Base-by-base conservation (phyloP, 1,140 invertebrate species). In the Radopholus similis region DNA sequence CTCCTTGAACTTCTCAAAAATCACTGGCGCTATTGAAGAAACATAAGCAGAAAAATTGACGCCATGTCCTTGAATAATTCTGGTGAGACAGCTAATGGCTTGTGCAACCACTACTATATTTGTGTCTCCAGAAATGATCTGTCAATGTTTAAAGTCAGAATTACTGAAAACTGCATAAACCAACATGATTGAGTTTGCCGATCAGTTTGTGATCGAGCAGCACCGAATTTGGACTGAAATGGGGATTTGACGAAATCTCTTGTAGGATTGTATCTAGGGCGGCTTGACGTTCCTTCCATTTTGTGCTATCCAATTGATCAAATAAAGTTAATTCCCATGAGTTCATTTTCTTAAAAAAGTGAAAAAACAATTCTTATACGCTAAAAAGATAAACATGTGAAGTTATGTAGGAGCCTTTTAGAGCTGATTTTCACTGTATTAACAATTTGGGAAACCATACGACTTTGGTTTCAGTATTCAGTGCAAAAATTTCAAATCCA, bases 1-100 rank as follows among this genome's bases (percentile, higher is more conserved):
- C 83, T 98, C 95, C 80, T 94, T 95, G 78, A 98, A 97, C 85
- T 97, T 97, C 76, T 96, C 93, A 6, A 97, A 83, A 28, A 94
- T 86, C 0, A 88, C 87, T 1, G 90, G 87, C 8, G 95, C 85
- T 77, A 90, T 34, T 11, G 35, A 67, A 23, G 74, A 78, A 0
- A 92, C 89, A 85, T 95, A 95, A 0, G 89, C 87, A 11, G 88
- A 86, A 84, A 97, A 98, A 64, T 90, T 89, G 79, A 90, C 92
- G 44, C 93, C 90, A n/a, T 98, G 85, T 15, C 93, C 95, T 47
- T 82, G 86, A 0, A 92, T 93, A 40, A 99, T 81, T 57, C 89
- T 87, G 6, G 89, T 87, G 4, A 97, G 78, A 82, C 91, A 90
- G 84, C 93, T 91, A 0, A 87, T 90, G 30, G 92, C 92, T 35